phyloP scores from a whole-genome alignment of 2,797 vertebrate genomes.

The Helostoma temminkii region DNA sequence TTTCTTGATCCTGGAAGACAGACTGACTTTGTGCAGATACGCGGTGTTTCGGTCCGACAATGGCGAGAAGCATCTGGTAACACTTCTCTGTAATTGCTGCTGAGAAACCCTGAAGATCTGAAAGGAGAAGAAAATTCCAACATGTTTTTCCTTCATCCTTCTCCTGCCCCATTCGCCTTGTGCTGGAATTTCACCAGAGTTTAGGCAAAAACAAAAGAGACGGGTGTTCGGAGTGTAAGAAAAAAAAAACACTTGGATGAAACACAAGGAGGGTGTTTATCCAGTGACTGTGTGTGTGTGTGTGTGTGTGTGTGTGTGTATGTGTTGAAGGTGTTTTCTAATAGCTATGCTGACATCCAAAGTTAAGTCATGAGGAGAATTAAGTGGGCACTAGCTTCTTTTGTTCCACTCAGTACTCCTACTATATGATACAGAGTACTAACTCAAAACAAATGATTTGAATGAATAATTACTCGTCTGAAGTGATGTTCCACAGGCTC shows the following conservation, averaged over 20 bases:
- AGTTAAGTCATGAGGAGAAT: conserved; percentile 35
- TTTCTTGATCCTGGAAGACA: conserved; percentile 47
- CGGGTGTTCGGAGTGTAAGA: conserved; percentile 48
- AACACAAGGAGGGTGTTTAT: conserved; percentile 54
- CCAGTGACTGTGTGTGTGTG: conserved; percentile 22
- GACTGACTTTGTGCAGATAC: conserved; percentile 70
- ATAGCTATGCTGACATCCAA: conserved; percentile 19
- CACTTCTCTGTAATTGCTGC: conserved; percentile 86
- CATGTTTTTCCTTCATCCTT: conserved; percentile 76
- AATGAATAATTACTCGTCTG: conserved; percentile 15
- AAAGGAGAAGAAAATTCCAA: conserved; percentile 82
- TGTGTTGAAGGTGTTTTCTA: conserved; percentile 55
- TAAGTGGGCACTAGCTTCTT: conserved; percentile 33
- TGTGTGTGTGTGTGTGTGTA: conserved; percentile 19
- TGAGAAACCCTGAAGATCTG: conserved; percentile 85
- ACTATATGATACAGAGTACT: conserved; percentile 2
- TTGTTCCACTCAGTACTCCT: conserved; percentile 14
- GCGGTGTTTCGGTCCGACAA: conserved; percentile 61
- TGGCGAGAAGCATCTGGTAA: conserved; percentile 82
- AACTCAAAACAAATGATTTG: conserved; percentile 40
- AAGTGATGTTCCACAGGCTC: conserved; percentile 7
- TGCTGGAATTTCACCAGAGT: conserved; percentile 75
- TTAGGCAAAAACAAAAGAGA: conserved; percentile 72
- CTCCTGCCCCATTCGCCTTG: conserved; percentile 71
- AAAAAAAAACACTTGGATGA: conserved; percentile 39